Evolutionary conservation across 1,140 invertebrate genomes (phyloP).

Genomic region (Drosophila grimshawi): DNA sequence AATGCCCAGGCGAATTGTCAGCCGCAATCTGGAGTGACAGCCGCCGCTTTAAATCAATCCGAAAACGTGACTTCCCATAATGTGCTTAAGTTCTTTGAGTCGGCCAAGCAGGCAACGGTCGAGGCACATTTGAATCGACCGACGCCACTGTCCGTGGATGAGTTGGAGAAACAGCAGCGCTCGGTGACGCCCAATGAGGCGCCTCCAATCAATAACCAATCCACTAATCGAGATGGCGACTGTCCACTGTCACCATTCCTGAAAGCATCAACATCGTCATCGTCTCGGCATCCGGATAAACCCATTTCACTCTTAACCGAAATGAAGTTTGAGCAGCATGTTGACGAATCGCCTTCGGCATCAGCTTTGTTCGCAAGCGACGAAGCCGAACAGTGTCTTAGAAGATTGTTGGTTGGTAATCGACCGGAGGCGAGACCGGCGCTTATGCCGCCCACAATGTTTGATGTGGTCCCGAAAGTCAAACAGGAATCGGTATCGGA

Average conservation of each 20-base stretch:
- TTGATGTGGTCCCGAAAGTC: constrained; percentile 83
- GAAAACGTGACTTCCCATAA: constrained; percentile 87
- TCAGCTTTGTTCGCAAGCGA: constrained; percentile 53
- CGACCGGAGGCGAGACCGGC: constrained; percentile 86
- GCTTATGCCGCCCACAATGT: constrained; percentile 93
- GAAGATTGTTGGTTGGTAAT: constrained; percentile 79
- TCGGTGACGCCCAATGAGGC: constrained; percentile 55
- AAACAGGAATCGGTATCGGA: constrained; percentile 50
- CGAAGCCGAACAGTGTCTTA: constrained; percentile 84
- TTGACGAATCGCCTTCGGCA: constrained; percentile 35
- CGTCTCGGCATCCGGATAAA: constrained; percentile 22
- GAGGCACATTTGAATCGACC: constrained; percentile 85
- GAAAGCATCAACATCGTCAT: constrained; percentile 26
- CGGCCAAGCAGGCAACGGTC: constrained; percentile 88
- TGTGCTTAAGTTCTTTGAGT: constrained; percentile 94
- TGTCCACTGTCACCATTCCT: constrained; percentile 70
- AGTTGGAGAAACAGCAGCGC: constrained; percentile 94
- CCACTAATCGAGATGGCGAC: constrained; percentile 85
- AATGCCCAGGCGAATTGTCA: constrained; percentile 58
- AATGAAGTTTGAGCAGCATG: constrained; percentile 48
- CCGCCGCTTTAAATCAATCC: constrained; percentile 7
- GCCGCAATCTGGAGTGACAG: constrained; percentile 26
- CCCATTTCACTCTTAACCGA: constrained; percentile 55
- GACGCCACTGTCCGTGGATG: constrained; percentile 90
- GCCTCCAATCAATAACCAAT: constrained; percentile 15